Percentiles rank a stretch among this genome's conserved stretches.
phyloP scores from a whole-genome alignment of 2,888 invertebrate genomes.

The Caenorhabditis virilis region DNA sequence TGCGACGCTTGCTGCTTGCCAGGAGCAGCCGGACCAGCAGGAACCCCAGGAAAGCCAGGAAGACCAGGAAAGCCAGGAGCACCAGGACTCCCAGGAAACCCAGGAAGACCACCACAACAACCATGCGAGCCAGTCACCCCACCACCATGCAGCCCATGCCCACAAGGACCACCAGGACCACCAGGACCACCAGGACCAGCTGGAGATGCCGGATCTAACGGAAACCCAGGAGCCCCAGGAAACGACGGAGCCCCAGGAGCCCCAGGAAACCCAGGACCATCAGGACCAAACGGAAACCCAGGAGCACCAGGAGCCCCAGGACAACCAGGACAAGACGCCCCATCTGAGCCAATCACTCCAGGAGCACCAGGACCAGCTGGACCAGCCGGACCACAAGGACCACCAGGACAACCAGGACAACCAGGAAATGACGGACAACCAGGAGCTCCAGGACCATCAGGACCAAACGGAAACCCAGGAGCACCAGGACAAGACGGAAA shows the following conservation, averaged over 20 bases:
- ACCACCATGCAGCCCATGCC: constrained; percentile 56
- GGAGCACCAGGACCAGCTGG: constrained; percentile 43
- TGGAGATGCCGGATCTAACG: constrained; percentile 44
- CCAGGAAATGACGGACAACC: constrained; percentile 47
- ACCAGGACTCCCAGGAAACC: constrained; percentile 51
- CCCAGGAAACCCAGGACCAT: constrained; percentile 41
- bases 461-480: constrained; percentile 32
- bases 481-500: constrained; percentile 48
- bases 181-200: constrained; percentile 49
- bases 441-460: constrained; percentile 52
- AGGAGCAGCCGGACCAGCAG: too few relatives aligned
- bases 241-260: constrained; percentile 30
- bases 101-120: constrained; percentile 46
- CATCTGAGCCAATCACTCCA: constrained; percentile 32
- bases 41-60: constrained; percentile 54
- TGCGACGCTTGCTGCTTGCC: too few relatives aligned
- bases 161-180: constrained; percentile 53
- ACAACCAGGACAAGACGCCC: constrained; percentile 28
- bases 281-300: constrained; percentile 45
- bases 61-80: constrained; percentile 50
- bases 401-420: constrained; percentile 45
- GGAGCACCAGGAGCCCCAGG: constrained; percentile 48
- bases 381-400: constrained; percentile 35
- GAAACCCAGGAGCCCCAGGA: constrained; percentile 41
- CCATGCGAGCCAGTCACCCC: constrained; percentile 60